Percentiles rank a stretch among this genome's conserved stretches.
These are phyloP conservation scores for Melinaea marsaeus DNA, from an alignment of 2,888 invertebrate species.

Conservation along the genomic window DNA sequence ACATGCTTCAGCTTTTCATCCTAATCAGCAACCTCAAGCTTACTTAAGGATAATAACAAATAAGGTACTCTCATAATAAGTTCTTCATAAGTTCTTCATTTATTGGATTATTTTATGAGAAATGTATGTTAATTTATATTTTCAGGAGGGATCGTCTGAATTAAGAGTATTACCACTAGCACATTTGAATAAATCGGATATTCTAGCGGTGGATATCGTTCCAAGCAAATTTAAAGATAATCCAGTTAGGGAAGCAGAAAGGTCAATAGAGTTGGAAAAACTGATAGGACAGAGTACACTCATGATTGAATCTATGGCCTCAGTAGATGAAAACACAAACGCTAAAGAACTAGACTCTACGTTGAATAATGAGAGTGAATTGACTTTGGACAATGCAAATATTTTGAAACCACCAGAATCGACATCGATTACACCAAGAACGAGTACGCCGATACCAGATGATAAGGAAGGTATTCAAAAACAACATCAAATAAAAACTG, in stretches of 20 bases:
- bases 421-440: slow-evolving; percentile 37
- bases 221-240: slow-evolving; percentile 42
- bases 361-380: background rate
- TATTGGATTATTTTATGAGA: too few species aligned
- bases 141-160: slow-evolving; percentile 56
- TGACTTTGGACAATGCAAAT: background rate
- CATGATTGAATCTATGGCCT: slow-evolving; percentile 36
- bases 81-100: too few species aligned
- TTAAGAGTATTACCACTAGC: slow-evolving; percentile 59
- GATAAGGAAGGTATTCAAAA: background rate
- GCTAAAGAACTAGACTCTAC: slow-evolving; percentile 2
- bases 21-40: slow-evolving; percentile 59
- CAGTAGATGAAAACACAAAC: slow-evolving; percentile 10
- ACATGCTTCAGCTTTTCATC: slow-evolving; percentile 63
- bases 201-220: slow-evolving; percentile 41
- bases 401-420: slow-evolving; percentile 1
- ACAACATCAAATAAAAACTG: background rate
- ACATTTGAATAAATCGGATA: slow-evolving; percentile 50
- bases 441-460: background rate
- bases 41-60: slow-evolving; percentile 60
- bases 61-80: slow-evolving; percentile 31
- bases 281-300: slow-evolving; percentile 52
- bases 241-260: slow-evolving; percentile 62
- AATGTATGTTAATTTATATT: slow-evolving; percentile 18
- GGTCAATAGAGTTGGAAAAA: slow-evolving; percentile 63